These are phyloP conservation scores for Danio choprae DNA, from an alignment of 2,797 vertebrate species.

Conservation along the genomic window DNA sequence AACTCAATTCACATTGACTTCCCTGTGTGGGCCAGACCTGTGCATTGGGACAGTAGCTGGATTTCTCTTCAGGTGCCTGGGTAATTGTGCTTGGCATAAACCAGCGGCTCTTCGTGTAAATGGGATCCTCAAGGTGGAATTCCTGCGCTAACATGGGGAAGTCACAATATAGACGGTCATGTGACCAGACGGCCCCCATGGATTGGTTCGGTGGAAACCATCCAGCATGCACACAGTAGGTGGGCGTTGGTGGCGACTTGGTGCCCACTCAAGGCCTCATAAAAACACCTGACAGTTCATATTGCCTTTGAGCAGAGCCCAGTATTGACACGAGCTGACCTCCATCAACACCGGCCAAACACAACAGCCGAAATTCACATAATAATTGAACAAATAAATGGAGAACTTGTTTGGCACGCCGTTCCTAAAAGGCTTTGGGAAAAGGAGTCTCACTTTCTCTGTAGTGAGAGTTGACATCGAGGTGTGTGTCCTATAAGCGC, in stretches of 20 bases:
- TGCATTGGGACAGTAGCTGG: slow-evolving; percentile 63
- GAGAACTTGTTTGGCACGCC: slow-evolving; percentile 70
- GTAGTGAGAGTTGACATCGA: slow-evolving; percentile 78
- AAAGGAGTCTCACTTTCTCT: slow-evolving; percentile 78
- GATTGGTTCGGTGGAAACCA: slow-evolving; percentile 34
- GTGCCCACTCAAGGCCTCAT: slow-evolving; percentile 46
- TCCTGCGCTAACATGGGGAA: slow-evolving; percentile 54
- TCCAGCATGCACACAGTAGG: slow-evolving; percentile 55
- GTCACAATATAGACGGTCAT: slow-evolving; percentile 49
- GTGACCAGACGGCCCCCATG: slow-evolving; percentile 39
- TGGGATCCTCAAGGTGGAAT: slow-evolving; percentile 52
- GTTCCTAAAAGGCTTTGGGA: slow-evolving; percentile 73
- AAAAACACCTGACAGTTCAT: slow-evolving; percentile 66
- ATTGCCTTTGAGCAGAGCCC: slow-evolving; percentile 73
- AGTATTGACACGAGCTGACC: slow-evolving; percentile 75
- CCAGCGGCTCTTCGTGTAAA: slow-evolving; percentile 54
- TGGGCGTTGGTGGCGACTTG: slow-evolving; percentile 48
- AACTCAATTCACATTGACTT: slow-evolving; percentile 49
- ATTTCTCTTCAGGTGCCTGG: slow-evolving; percentile 64
- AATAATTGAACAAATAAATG: slow-evolving; percentile 81
- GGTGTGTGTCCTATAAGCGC: slow-evolving; percentile 79
- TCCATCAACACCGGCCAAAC: slow-evolving; percentile 77
- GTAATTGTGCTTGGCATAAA: slow-evolving; percentile 70
- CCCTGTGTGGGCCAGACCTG: slow-evolving; percentile 55
- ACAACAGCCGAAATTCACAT: slow-evolving; percentile 78